Base-by-base conservation (phyloP, 2,113 vertebrate genomes). In the Muntiacus reevesi region DNA sequence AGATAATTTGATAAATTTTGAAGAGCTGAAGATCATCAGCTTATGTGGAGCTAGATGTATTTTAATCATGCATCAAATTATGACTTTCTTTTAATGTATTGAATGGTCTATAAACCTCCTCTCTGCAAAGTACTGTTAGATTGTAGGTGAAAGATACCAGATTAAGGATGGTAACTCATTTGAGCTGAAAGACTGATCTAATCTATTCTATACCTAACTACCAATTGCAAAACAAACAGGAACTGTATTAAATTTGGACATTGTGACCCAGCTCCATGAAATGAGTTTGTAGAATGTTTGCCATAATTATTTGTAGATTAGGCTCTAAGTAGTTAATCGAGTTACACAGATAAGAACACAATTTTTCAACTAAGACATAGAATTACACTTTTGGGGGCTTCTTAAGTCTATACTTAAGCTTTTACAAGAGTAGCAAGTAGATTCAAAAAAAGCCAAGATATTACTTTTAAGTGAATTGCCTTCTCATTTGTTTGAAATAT, bases 201-300 rank as follows among this genome's bases (percentile, higher is more conserved):
- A 97, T 97, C 96, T 93, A 89, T 93, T 93, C n/a, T 54, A 91
- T 76, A 81, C 62, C 62, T 98, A 97, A 96, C 36, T 50, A 95
- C 59, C 97, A 98, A 98, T 89, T 97, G 30, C 62, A 95, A 13
- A 36, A 92, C 40, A 98, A 95, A 95, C 14, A 94, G 55, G 60
- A 97, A 83, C 17, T 40, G 54, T 89, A 98, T 97, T 98, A 96
- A 91, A 98, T 97, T 98, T 97, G 93, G 71, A 87, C 97, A 97
- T 98, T 98, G 54, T 87, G 93, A 93, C 94, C 25, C 27, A 94
- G 87, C 25, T 94, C 64, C 47, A 95, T 85, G 97, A 97, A 90
- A 43, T 52, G 19, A 91, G 91, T 91, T 92, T 89, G 40, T 76
- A 13, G 6, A 67, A 25, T 96, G 97, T 97, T 98, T 82, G 86